These are phyloP conservation scores for Liolophura sinensis DNA, from an alignment of 1,140 invertebrate species.

Conservation along the genomic window DNA sequence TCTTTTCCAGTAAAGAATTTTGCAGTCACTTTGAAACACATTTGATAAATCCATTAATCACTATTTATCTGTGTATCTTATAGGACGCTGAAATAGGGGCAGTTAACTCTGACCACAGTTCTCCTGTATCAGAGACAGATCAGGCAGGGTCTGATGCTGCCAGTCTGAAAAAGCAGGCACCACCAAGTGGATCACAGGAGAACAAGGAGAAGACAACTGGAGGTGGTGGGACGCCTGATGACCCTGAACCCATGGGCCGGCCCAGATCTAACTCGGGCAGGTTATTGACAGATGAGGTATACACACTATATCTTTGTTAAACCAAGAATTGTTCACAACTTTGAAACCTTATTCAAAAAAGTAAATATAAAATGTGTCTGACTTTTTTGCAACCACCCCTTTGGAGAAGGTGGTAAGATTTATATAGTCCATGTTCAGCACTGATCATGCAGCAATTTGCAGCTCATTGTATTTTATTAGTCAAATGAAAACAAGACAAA, in stretches of 20 bases:
- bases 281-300: conserved; percentile 51
- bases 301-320: too few relatives aligned
- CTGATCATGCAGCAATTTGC: too few relatives aligned
- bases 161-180: conserved; percentile 14
- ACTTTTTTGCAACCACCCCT: too few relatives aligned
- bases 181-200: conserved; percentile 9
- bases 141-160: conserved; percentile 7
- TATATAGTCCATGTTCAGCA: too few relatives aligned
- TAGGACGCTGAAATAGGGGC: conserved; percentile 35
- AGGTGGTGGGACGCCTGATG: background rate
- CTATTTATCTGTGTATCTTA: background rate
- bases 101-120: conserved; percentile 33
- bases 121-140: conserved; percentile 12
- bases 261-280: conserved; percentile 48
- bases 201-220: conserved; percentile 8
- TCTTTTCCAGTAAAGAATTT: background rate
- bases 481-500: too few relatives aligned
- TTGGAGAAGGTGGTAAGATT: too few relatives aligned
- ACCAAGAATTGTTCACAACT: too few relatives aligned
- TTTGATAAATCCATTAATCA: too few relatives aligned
- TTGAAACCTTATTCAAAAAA: too few relatives aligned
- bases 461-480: too few relatives aligned
- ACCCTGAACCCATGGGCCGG: conserved; percentile 12
- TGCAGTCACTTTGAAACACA: too few relatives aligned
- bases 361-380: too few relatives aligned